These are phyloP conservation scores for Brachypterus glaber DNA, from an alignment of 2,888 invertebrate species.

Conservation along the genomic window DNA sequence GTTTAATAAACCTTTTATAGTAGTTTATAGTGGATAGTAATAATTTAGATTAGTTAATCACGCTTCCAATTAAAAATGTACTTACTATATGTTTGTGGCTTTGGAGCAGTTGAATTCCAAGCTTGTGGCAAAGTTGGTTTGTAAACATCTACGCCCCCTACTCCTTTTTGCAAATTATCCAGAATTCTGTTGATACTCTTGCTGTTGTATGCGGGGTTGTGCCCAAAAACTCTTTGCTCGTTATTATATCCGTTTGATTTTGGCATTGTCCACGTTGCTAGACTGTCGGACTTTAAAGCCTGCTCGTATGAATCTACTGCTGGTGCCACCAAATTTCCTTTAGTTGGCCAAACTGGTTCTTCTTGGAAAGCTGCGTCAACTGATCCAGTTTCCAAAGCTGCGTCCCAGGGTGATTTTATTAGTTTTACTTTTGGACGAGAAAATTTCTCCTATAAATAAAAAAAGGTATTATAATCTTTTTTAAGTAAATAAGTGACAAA, in stretches of 20 bases:
- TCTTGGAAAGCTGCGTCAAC: conserved; percentile 60
- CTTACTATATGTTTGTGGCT: conserved; percentile 37
- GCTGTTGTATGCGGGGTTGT: conserved; percentile 39
- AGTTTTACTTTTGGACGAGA: conserved; percentile 49
- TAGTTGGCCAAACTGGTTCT: conserved; percentile 33
- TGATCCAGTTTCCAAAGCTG: conserved; percentile 60
- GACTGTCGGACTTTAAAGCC: conserved; percentile 31
- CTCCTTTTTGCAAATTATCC: conserved; percentile 37
- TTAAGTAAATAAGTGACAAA: no score
- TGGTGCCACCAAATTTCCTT: conserved; percentile 35
- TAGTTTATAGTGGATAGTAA: no score
- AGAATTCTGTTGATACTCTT: conserved; percentile 39
- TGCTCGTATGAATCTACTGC: conserved; percentile 38
- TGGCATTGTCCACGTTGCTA: conserved; percentile 31
- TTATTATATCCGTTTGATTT: conserved; percentile 20
- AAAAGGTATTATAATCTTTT: no score
- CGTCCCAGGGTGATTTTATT: conserved; percentile 61
- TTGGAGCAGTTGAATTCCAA: conserved; percentile 37
- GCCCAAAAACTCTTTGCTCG: conserved; percentile 28
- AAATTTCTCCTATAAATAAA: conserved; percentile 46
- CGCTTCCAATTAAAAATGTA: no score
- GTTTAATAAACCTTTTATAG: no score
- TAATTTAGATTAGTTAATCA: no score
- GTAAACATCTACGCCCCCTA: conserved; percentile 39
- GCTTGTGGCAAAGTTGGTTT: conserved; percentile 43